Percentiles rank a stretch among this genome's conserved stretches.
phyloP scores from a whole-genome alignment of 2,888 invertebrate genomes.

The Polyploca ridens region DNA sequence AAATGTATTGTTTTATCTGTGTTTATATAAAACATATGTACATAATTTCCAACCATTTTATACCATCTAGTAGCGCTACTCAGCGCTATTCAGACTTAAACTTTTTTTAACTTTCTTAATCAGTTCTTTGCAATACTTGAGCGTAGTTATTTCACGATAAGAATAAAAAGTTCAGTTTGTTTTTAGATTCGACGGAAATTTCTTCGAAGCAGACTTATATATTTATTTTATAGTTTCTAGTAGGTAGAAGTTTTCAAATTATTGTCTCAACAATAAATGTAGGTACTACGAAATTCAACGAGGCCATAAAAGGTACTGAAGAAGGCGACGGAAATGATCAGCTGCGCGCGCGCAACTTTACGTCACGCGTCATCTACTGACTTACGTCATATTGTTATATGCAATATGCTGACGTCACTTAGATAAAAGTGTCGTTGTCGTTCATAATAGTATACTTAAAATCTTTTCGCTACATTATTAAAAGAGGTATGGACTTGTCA shows the following conservation, averaged over 20 bases:
- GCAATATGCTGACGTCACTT: not conserved
- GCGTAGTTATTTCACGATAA: not conserved
- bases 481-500: no score
- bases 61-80: not conserved
- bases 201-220: not conserved
- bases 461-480: no score
- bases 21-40: not conserved
- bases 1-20: not conserved
- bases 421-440: not conserved
- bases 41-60: not conserved
- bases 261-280: not conserved
- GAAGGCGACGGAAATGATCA: not conserved
- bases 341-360: not conserved
- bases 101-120: conserved; percentile 1
- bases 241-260: not conserved
- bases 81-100: not conserved
- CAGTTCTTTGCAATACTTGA: conserved; percentile 2
- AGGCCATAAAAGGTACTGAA: not conserved
- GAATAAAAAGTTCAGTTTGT: not conserved
- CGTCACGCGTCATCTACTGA: not conserved
- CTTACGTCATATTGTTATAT: not conserved
- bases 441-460: not conserved
- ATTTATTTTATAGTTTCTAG: not conserved
- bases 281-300: not conserved
- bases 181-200: not conserved